A percentile compares a stretch with the other conserved stretches of the same genome.
These are phyloP conservation scores for Harpagifer antarcticus DNA, from an alignment of 2,797 vertebrate species.

Conservation along the genomic window DNA sequence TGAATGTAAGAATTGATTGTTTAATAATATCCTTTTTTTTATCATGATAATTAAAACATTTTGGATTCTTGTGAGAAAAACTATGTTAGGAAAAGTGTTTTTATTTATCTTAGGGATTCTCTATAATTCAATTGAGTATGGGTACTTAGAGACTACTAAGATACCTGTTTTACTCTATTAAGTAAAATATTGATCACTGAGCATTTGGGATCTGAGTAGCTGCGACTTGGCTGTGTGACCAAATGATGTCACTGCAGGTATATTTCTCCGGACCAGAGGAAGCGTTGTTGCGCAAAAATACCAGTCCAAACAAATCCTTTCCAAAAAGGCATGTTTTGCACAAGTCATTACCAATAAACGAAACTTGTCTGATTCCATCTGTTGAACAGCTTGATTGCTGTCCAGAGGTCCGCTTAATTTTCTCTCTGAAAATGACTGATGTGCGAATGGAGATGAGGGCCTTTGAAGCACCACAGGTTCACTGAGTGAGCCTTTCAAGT, in stretches of 20 bases:
- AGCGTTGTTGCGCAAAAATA: no score
- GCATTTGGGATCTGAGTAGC: no score
- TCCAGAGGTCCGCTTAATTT: slow-evolving; percentile 58
- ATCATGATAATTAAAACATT: no score
- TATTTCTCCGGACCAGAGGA: no score
- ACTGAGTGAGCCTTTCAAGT: slow-evolving; percentile 58
- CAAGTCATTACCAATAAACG: slow-evolving; percentile 8
- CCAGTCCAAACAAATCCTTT: no score
- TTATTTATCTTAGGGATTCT: no score
- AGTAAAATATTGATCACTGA: neutral
- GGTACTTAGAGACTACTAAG: neutral
- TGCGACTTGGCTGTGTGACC: no score
- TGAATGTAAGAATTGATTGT: neutral
- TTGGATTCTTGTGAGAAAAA: neutral
- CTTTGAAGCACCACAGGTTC: slow-evolving; percentile 47
- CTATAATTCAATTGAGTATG: no score
- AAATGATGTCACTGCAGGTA: no score
- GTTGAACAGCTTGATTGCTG: slow-evolving; percentile 46
- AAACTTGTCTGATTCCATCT: slow-evolving; percentile 51
- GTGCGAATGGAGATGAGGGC: slow-evolving; percentile 37
- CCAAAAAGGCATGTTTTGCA: no score
- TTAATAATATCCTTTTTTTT: neutral
- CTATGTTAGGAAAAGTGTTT: neutral
- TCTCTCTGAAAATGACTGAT: slow-evolving; percentile 43
- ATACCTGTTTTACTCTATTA: neutral